Evolutionary conservation across 2,797 vertebrate genomes (phyloP), one percentile per base, ranked within the genome.

Genomic region (Spondyliosoma cantharus): DNA sequence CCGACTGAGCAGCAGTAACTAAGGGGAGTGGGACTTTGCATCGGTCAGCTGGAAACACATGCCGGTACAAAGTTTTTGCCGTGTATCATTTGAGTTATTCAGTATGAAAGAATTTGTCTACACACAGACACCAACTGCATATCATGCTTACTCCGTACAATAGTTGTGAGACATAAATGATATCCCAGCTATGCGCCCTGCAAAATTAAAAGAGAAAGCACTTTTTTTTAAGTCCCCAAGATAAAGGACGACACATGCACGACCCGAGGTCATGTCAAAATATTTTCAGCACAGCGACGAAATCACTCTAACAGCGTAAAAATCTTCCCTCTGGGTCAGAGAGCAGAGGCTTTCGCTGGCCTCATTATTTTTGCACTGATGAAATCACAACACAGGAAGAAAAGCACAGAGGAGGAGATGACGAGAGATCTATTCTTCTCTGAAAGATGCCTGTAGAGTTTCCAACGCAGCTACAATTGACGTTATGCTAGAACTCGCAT

Each of bases 191-290:
- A 32, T 42, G 15, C 4, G 17, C 32, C 11, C 3, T 17, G 29
- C 6, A 29, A 54, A 68, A 54, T 57, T 50, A 43, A 56, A n/a
- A 66, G 37, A 49, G 14, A 45, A 57, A 71, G 43, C 17, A 22
- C 9, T 57, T 62, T 62, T 32, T 53, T 25, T 69, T 25, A 48
- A 29, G 37, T 74, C 20, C 42, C 14, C 17, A 49, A 48, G 27
- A 81, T 76, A 63, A 57, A 37, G 58, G 49, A 19, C 16, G n/a
- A 50, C 76, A 76, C 62, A 66, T 2, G 27, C 25, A 68, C 48
- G 65, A 72, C 74, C 81, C 50, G 29, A 27, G 75, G 83, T 69
- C 27, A 64, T 57, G 83, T 79, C 64, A 73, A 64, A 76, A 71
- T 62, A 62, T 63, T 71, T 80, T 80, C 20, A 68, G 73, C 63